Base-by-base conservation (phyloP, 2,113 vertebrate species). In the Falcunculus frontatus region DNA sequence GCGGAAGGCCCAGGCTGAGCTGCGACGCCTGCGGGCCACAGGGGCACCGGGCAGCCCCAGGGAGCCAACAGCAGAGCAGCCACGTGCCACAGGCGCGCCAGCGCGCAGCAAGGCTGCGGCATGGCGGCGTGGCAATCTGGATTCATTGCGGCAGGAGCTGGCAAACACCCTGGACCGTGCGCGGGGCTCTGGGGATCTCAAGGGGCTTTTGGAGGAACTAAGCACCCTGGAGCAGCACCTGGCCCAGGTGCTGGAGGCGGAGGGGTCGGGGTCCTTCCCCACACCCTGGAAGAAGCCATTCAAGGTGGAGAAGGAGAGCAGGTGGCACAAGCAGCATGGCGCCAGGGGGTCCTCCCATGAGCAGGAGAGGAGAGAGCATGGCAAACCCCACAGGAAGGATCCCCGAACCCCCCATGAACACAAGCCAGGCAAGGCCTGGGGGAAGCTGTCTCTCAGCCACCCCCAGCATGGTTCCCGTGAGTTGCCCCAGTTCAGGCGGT, bases 11-110 rank as follows among this genome's bases (percentile, higher is more conserved):
- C 98, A 96, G 81, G 97, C 97, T 2, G 98, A 99, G 93, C 90
- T 99, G 92, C 98, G 96, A 94, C 98, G 74, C 69, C 97, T 99
- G 79, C 98, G 92, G 97, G 62, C 96, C 92, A 6, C 89, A 87
- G 75, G 97, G 90, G 25, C 91, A 52, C 35, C 53, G 27, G 95
- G 97, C 94, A 89, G 75, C 53, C 6, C 79, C 6, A 1, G 70
- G 47, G 56, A 83, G 6, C 89, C 78, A 3, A 52, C 10, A 0
- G 39, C 56, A 1, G 42, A 62, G 39, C 55, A 37, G 32, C 84
- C 30, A 1, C 8, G 22, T 1, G 11, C 70, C 55, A 33, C 73
- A 1, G 85, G 26, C 1, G 59, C 5, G 1, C 27, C 97, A 0
- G 79, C 22, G 30, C 88, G 9, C 0, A 46, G 96, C 21, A 91